These are phyloP conservation scores for Neostethus bicornis DNA, from an alignment of 2,797 vertebrate genomes.

Conservation along the genomic window DNA sequence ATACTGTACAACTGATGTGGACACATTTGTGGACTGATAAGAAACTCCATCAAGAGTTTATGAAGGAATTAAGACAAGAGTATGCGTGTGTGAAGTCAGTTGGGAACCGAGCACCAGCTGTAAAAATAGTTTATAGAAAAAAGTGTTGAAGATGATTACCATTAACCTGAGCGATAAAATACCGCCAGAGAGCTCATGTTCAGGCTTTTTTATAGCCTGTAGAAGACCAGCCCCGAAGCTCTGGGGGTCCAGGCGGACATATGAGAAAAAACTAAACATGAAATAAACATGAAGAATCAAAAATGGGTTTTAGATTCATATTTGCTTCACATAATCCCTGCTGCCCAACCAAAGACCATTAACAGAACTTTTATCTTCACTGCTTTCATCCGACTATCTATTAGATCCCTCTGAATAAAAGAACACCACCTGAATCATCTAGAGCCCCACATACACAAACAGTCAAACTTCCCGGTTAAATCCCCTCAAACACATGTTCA, in stretches of 20 bases:
- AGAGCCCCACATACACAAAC: not conserved
- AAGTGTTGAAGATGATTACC: conserved; percentile 53
- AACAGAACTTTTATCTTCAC: not conserved
- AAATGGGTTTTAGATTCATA: not conserved
- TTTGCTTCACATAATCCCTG: conserved; percentile 6
- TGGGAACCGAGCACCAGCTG: conserved; percentile 44
- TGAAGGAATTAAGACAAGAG: conserved; percentile 30
- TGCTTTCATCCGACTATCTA: too few species aligned
- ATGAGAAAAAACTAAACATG: conserved; percentile 2
- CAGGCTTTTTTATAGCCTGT: not conserved
- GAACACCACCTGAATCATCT: not conserved
- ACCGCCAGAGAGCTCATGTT: conserved; percentile 7
- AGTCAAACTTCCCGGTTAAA: too few species aligned
- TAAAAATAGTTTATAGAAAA: conserved; percentile 61
- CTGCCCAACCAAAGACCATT: not conserved
- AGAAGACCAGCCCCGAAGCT: conserved; percentile 7
- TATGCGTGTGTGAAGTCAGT: conserved; percentile 17
- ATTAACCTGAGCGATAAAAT: conserved; percentile 54
- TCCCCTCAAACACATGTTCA: too few species aligned
- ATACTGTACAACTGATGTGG: conserved; percentile 22
- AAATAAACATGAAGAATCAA: conserved; percentile 12
- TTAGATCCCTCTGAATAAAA: not conserved
- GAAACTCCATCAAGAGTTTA: conserved; percentile 41
- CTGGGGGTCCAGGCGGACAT: conserved; percentile 3
- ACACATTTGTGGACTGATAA: conserved; percentile 25